Evolutionary conservation across 2,888 invertebrate species (phyloP).

Genomic region (Ceramica pisi): DNA sequence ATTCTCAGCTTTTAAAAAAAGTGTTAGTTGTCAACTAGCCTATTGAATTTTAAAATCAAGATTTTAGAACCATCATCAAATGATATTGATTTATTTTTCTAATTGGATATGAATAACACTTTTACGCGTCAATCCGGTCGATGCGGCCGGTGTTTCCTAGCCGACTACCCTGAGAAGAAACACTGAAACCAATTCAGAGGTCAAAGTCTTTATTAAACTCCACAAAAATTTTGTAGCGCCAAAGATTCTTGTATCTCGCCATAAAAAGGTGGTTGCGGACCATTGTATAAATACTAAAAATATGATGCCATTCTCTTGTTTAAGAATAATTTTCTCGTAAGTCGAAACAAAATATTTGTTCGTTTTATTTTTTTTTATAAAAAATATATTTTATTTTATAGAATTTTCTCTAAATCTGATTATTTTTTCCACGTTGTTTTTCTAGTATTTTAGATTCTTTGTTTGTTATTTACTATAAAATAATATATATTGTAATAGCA

Average conservation of each 20-base stretch:
- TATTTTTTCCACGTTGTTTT: conserved; percentile 61
- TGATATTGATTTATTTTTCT: not conserved
- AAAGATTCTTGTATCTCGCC: not conserved
- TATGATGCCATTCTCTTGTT: conserved; percentile 10
- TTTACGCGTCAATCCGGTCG: not conserved
- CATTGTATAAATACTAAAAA: not conserved
- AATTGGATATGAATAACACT: not conserved
- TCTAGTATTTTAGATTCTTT: conserved; percentile 60
- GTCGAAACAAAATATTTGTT: not conserved
- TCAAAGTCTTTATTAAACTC: not conserved
- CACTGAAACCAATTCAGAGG: not conserved
- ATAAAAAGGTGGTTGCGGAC: not conserved
- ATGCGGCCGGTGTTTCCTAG: not conserved
- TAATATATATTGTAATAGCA: conserved; percentile 52
- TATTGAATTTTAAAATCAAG: not conserved
- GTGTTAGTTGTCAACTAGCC: too few species aligned
- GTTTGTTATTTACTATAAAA: conserved; percentile 59
- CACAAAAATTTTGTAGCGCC: not conserved
- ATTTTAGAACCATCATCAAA: not conserved
- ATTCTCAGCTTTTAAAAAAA: not conserved
- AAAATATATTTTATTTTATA: conserved; percentile 6
- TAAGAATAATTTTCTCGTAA: not conserved
- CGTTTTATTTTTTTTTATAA: conserved; percentile 2
- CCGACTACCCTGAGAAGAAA: not conserved
- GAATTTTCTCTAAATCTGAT: conserved; percentile 58